Evolutionary conservation across 2,888 invertebrate genomes (phyloP).

Genomic region (Apocheima hispidaria): DNA sequence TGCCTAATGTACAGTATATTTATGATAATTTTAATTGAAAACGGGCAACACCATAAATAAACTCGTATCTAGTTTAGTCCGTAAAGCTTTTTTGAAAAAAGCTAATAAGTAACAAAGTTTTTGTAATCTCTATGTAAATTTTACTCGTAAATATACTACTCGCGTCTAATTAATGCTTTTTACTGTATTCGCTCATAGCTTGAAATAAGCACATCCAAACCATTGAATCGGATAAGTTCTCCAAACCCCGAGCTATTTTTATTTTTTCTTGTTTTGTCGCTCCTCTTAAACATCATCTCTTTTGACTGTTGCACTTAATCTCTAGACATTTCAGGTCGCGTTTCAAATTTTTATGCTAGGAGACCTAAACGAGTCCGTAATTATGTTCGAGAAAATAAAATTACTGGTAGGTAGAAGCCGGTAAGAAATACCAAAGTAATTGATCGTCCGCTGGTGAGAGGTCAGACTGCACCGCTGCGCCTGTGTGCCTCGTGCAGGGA

Average conservation of each 20-base stretch:
- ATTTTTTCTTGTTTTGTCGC: background rate
- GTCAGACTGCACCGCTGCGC: conserved; percentile 59
- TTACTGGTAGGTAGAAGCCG: conserved; percentile 28
- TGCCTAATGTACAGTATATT: background rate
- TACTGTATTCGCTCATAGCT: conserved; percentile 5
- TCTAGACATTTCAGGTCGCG: conserved; percentile 10
- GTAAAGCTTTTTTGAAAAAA: background rate
- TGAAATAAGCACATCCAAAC: background rate
- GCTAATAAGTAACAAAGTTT: conserved; percentile 2
- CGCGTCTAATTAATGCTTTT: background rate
- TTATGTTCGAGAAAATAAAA: conserved; percentile 27
- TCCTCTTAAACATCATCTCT: background rate
- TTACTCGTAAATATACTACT: background rate
- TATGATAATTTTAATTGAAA: background rate
- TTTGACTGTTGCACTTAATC: background rate
- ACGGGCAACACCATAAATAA: background rate
- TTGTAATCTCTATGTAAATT: background rate
- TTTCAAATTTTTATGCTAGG: conserved; percentile 1
- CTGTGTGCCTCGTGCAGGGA: conserved; percentile 55
- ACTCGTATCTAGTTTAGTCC: background rate
- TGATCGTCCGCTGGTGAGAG: conserved; percentile 64
- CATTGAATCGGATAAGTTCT: background rate
- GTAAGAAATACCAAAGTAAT: conserved; percentile 52
- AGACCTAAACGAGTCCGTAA: conserved; percentile 2
- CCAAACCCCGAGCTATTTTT: background rate